A percentile compares a stretch with the other conserved stretches of the same genome.
These are phyloP conservation scores for Marasmarcha lunaedactyla DNA, from an alignment of 2,888 invertebrate species.

Conservation along the genomic window DNA sequence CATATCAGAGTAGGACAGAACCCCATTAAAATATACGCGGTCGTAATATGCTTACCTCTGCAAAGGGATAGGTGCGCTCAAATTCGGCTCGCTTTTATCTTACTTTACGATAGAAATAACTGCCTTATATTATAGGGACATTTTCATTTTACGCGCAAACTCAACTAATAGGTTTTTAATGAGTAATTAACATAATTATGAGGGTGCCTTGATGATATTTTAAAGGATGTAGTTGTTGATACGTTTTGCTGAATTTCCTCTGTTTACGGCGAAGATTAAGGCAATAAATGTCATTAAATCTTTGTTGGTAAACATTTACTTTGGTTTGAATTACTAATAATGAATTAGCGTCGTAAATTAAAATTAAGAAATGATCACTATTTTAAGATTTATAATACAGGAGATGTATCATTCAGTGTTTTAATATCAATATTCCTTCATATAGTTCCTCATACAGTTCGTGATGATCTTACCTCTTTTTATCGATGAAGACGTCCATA, in stretches of 20 bases:
- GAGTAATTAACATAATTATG: slow-evolving; percentile 6
- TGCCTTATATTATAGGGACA: background rate
- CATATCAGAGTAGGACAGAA: background rate
- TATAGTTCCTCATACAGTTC: no score
- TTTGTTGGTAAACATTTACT: no score
- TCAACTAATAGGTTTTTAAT: background rate
- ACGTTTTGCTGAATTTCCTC: background rate
- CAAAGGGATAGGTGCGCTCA: background rate
- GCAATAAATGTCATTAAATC: no score
- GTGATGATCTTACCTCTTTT: no score
- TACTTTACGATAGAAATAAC: background rate
- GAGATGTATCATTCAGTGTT: no score
- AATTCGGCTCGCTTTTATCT: background rate
- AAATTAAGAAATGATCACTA: no score
- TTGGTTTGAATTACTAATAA: no score
- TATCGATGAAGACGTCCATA: no score
- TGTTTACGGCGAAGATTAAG: no score
- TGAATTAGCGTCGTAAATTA: no score
- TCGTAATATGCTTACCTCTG: background rate
- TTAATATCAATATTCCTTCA: no score
- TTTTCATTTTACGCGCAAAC: slow-evolving; percentile 2
- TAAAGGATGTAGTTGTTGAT: background rate
- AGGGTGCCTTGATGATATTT: background rate
- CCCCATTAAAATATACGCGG: background rate
- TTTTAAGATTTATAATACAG: no score